Evolutionary conservation across 92 coral and sea anemone genomes (phyloP), one percentile per base, ranked within the genome.

Genomic region (Muricea muricata): DNA sequence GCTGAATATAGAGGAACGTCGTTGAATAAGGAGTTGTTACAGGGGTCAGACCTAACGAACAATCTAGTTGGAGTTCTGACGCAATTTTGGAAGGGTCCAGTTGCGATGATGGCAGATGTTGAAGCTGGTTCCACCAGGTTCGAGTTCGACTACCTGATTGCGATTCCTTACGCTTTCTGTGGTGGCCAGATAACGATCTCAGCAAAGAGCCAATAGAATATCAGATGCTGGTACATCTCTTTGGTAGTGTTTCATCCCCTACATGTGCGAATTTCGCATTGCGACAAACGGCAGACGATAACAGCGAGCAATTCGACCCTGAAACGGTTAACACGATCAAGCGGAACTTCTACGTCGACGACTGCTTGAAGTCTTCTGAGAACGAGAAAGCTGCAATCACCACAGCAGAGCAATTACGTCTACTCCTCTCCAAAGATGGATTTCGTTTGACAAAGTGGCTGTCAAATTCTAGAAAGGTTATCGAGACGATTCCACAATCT

Each of bases 1-100:
- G 33, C 68, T 4, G 68, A 63, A 28, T 80, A 32, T 26, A 1
- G 57, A 34, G 87, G 87, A 1, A 50, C 47, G 28, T 83, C 87
- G 5, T 48, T 83, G 1, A 83, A 69, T 10, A 78, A 69, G 17
- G 18, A 46, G 15, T 65, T 83, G 28, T 48, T 83, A 0, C 79
- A 14, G 15, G 87, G 87, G 6, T 80, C 87, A n/a, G 80, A 83
- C 28, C 11, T 83, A 15, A 83, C 87, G 17, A 83, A 83, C 29
- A 14, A 40, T 50, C 68, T 83, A 11, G 39, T 83, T 18, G 76
- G 85, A 15, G 85, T 81, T 24, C n/a, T 81, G 20, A 81, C 77
- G 21, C 75, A 77, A 31, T 81, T 66, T 25, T 46, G 77, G 3
- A 28, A 81, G 39, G 75, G 32, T 1, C 54, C 0, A 30, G 34